Base-by-base conservation (phyloP, 2,797 vertebrate species). In the Chelon labrosus region DNA sequence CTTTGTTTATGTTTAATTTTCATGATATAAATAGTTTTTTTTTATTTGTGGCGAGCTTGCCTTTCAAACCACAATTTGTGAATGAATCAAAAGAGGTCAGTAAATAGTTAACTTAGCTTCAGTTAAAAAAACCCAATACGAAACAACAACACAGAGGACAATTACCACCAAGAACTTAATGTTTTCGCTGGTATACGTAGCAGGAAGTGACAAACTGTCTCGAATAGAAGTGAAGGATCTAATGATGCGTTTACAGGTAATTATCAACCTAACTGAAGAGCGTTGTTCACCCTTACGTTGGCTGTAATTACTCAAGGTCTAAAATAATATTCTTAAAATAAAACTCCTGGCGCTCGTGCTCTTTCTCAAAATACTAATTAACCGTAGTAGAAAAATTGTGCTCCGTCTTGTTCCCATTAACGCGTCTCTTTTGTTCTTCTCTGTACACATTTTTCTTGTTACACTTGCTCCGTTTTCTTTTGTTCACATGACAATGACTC, bases 301-400 rank as follows among this genome's bases (percentile, higher is more conserved):
- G 37, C 70, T 52, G 47, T 76, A 73, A 79, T 81, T 53, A 77
- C 64, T 70, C 44, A 56, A 50, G 49, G 50, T 63, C 59, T 67
- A 58, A 77, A 83, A 80, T 85, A 70, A 80, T 80, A 68, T 65
- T 71, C 67, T 73, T 12, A 37, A 65, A 82, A 79, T 76, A 79
- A 70, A 20, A 14, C 63, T 79, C 79, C 57, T 65, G 20, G 35
- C 78, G 42, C 47, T 50, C 39, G 67, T 62, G 65, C 67, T 46
- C 68, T 75, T 76, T 22, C 73, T 88, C 77, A 77, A 80, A 83
- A 84, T 70, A 74, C 63, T 80, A 88, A 88, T 87, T 87, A 85
- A 77, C 37, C 8, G 13, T 51, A 54, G 51, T 41, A 64, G 10
- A 76, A 66, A 77, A 80, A 79, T 20, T 71, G 61, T 54, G 55